Conservation (phyloP, 2,888 invertebrate genomes). For the Phragmatobia fuliginosa region DNA sequence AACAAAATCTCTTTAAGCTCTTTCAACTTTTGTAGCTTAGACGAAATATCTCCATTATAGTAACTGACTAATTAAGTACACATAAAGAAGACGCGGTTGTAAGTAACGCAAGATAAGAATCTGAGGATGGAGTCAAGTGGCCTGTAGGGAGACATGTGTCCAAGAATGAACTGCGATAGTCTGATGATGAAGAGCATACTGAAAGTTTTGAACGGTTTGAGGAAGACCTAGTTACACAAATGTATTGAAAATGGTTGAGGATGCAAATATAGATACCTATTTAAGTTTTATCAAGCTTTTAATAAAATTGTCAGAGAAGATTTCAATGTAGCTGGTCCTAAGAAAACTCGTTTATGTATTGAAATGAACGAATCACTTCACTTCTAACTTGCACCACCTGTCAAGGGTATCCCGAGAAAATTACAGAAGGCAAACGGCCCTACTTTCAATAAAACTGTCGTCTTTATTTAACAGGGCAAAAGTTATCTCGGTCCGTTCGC, state of each 20-base stretch:
- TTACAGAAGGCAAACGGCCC: constrained; percentile 84
- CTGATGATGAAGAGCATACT: neutral
- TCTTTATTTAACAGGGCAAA: constrained; percentile 84
- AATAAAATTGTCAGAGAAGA: neutral
- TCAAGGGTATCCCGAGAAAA: constrained; percentile 78
- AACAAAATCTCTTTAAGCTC: neutral
- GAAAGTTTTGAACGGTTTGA: neutral
- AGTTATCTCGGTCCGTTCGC: constrained; percentile 71
- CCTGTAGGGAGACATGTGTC: no score
- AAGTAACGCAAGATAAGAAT: no score
- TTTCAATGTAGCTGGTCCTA: neutral
- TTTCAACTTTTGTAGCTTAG: neutral
- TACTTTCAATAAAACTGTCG: constrained; percentile 86
- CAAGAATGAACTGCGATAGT: neutral
- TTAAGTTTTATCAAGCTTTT: no score
- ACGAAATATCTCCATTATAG: neutral
- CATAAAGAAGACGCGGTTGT: no score
- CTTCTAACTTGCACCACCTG: constrained; percentile 51
- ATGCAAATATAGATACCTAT: neutral
- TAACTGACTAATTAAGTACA: neutral
- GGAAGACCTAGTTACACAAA: neutral
- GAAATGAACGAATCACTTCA: constrained; percentile 8
- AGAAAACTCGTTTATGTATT: neutral
- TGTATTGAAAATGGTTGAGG: neutral
- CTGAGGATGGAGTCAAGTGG: no score